phyloP scores from a whole-genome alignment of 1,140 invertebrate species.

The Paraescarpia echinospica region DNA sequence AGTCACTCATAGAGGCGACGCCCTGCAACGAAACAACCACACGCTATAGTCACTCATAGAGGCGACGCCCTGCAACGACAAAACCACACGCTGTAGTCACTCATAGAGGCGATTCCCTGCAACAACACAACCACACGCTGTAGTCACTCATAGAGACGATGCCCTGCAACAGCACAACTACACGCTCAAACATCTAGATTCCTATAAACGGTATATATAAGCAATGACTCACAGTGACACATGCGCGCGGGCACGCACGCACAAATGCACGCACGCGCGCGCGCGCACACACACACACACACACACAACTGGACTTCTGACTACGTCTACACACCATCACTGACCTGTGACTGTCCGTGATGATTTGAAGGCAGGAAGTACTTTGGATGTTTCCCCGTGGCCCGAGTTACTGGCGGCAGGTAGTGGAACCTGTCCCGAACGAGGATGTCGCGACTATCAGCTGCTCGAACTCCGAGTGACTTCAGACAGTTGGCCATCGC shows the following conservation, averaged over 20 bases:
- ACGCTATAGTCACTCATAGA: neutral
- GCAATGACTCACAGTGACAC: too few relatives aligned
- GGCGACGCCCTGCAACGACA: too few relatives aligned
- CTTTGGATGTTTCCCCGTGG: constrained; percentile 52
- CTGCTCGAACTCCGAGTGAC: constrained; percentile 81
- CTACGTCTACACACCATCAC: neutral
- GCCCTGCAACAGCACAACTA: too few relatives aligned
- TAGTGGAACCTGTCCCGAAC: constrained; percentile 90
- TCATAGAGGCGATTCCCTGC: too few relatives aligned
- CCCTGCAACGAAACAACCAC: neutral
- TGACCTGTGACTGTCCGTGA: constrained; percentile 44
- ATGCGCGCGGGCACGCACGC: neutral
- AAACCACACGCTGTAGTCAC: too few relatives aligned
- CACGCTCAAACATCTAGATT: too few relatives aligned
- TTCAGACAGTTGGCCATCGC: constrained; percentile 92
- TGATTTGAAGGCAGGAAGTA: constrained; percentile 49
- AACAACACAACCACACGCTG: too few relatives aligned
- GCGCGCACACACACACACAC: constrained; percentile 20
- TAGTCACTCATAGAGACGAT: too few relatives aligned
- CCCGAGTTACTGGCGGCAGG: constrained; percentile 63
- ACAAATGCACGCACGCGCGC: neutral
- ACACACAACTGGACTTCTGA: neutral
- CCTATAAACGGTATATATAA: too few relatives aligned
- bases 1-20: too few relatives aligned
- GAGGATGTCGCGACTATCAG: constrained; percentile 79